Base-by-base conservation (phyloP, 2,888 invertebrate species). In the Ormia ochracea region DNA sequence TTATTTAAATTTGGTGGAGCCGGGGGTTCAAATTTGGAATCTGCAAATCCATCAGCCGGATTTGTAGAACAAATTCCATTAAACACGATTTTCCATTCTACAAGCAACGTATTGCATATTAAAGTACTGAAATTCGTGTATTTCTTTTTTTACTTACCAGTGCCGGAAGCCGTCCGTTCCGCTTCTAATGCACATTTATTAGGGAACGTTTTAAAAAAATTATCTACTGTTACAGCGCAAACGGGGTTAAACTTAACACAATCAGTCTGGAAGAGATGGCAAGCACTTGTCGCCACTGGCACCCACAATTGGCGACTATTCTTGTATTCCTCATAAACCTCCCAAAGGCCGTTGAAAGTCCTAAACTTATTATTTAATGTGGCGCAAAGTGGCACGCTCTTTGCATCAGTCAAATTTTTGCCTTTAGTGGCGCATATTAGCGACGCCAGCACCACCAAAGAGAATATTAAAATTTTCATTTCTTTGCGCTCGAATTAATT, bases 51-150 rank as follows among this genome's bases (percentile, higher is more conserved):
- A 43, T 63, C 54, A n/a, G 14, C 31, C 1, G 66, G 38, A 54
- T 61, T 38, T 41, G 26, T 14, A 17, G 72, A 41, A 28, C 78
- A 78, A 45, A 78, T 28, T 12, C 78, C 78, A 36, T 72, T 43
- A 31, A 58, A 66, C 0, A 59, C 28, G 1, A 61, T 17, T 2
- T 12, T 31, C 78, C 78, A 78, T 10, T 1, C 78, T 78, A 36
- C 45, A 68, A 38, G 1, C 3, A 48, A 21, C 3, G 26, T 10
- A n/a, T 36, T 1, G n/a, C 38, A 10, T 12, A 36, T 21, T 36
- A 2, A 21, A 23, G 1, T 19, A 10, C 4, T 6, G 5, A 0
- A 21, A 19, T 10, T 12, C 26, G 41, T 31, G n/a, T 4, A 52
- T 14, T 10, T 26, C 28, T n/a, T n/a, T n/a, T 4, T 2, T 5